phyloP scores from a whole-genome alignment of 1,140 invertebrate species.

The Drosophila nikananu region DNA sequence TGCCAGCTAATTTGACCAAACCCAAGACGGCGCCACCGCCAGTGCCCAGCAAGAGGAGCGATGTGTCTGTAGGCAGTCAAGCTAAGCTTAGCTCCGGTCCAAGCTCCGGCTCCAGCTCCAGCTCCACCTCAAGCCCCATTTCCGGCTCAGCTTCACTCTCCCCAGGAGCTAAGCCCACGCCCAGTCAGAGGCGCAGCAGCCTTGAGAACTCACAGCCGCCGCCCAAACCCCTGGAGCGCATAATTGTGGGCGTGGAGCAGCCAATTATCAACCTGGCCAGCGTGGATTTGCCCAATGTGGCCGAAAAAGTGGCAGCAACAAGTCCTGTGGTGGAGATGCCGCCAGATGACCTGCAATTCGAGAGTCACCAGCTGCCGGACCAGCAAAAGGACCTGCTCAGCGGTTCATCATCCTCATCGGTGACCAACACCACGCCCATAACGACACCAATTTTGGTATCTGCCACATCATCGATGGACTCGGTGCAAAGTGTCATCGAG shows the following conservation, averaged over 20 bases:
- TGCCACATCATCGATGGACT: slow-evolving; percentile 80
- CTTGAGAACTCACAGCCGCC: slow-evolving; percentile 44
- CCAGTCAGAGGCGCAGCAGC: slow-evolving; percentile 69
- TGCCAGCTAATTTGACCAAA: slow-evolving; percentile 40
- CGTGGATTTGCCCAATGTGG: slow-evolving; percentile 72
- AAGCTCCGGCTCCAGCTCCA: not conserved
- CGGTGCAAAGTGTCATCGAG: slow-evolving; percentile 82
- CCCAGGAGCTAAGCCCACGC: slow-evolving; percentile 49
- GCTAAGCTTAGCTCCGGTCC: not conserved
- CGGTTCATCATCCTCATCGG: slow-evolving; percentile 66
- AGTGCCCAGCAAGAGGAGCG: slow-evolving; percentile 71
- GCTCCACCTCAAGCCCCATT: not conserved
- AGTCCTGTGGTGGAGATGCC: slow-evolving; percentile 53
- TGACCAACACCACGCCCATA: slow-evolving; percentile 60
- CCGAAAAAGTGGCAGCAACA: slow-evolving; percentile 1
- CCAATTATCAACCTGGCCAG: slow-evolving; percentile 77
- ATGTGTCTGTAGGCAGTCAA: slow-evolving; percentile 11
- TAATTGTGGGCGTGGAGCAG: slow-evolving; percentile 76
- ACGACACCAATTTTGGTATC: slow-evolving; percentile 78
- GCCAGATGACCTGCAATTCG: slow-evolving; percentile 68
- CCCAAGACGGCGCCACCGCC: slow-evolving; percentile 68
- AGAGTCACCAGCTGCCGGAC: slow-evolving; percentile 80
- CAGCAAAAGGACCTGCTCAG: slow-evolving; percentile 40
- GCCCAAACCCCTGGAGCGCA: slow-evolving; percentile 72
- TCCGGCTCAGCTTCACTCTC: not conserved